Evolutionary conservation across 2,888 invertebrate genomes (phyloP), one percentile per base, ranked within the genome.

Genomic region (Oligia fasciuncula): DNA sequence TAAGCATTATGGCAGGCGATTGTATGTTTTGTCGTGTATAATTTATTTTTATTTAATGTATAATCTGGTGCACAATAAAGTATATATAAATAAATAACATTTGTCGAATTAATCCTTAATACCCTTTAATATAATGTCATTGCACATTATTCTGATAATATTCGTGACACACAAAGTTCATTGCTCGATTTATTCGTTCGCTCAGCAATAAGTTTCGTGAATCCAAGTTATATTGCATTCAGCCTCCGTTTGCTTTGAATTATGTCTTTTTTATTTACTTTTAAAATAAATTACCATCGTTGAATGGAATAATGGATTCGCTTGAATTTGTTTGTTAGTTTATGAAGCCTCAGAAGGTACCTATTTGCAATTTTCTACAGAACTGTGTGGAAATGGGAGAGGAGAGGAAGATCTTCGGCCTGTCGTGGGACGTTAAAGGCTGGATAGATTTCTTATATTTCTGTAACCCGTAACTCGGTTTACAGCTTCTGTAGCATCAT

Each of bases 221-320:
- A 76, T 65, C 66, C 43, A 77, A 85, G 72, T 86, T 83, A 66
- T 84, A 79, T 77, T 67, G 79, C 76, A 81, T 76, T 78, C 85
- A 87, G 87, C 85, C 83, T 88, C 88, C 85, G 80, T 81, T 88
- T 74, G 62, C 73, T 82, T 81, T 87, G 87, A 87, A 77, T 87
- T 77, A 87, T 88, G 78, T 65, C 70, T 83, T 88, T 88, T 87
- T 84, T 86, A 86, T 85, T 79, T 81, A 86, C 73, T 82, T 76
- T 85, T 76, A n/a, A 80, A 87, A 76, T 83, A 70, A 76, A 85
- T 70, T 85, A 19, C 76, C 11, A 35, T 76, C 65, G 72, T 70
- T 19, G 60, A 65, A 76, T 54, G 62, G 70, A 67, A 63, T 67
- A 76, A 67, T 63, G 46, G 72, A 63, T 76, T 43, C 54, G 57